Conservation (phyloP, 2,888 invertebrate species). For the Ptilodon capucinus region DNA sequence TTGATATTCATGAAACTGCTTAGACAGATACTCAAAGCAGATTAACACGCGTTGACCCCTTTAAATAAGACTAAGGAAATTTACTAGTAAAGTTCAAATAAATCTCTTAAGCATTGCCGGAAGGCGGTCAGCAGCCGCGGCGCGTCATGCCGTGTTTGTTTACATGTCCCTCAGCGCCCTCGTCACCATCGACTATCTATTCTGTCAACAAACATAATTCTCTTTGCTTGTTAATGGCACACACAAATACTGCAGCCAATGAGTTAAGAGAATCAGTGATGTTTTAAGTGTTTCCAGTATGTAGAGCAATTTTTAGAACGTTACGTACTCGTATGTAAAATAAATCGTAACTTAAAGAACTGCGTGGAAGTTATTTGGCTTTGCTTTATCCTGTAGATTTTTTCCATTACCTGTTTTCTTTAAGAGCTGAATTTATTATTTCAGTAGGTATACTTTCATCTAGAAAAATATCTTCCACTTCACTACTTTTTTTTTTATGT, state of each 20-base stretch:
- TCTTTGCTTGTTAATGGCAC: constrained; percentile 30
- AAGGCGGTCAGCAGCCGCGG: constrained; percentile 44
- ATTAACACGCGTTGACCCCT: too few relatives aligned
- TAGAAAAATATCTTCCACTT: too few relatives aligned
- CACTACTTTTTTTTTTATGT: too few relatives aligned
- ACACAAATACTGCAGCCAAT: constrained; percentile 26
- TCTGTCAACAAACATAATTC: constrained; percentile 59
- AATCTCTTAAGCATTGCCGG: not conserved
- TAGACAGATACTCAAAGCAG: too few relatives aligned
- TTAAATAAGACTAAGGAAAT: too few relatives aligned
- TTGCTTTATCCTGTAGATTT: too few relatives aligned
- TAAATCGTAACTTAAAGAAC: too few relatives aligned
- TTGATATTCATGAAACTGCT: too few relatives aligned
- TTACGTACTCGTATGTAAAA: not conserved
- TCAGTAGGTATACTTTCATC: too few relatives aligned
- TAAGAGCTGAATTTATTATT: too few relatives aligned
- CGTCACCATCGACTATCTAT: constrained; percentile 53
- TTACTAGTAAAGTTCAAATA: not conserved
- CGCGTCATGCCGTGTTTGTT: constrained; percentile 50
- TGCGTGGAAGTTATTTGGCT: too few relatives aligned
- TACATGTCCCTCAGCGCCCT: constrained; percentile 43
- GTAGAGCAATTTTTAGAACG: not conserved
- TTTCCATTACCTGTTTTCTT: too few relatives aligned
- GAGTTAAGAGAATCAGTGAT: constrained; percentile 11
- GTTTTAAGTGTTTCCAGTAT: constrained; percentile 6